Evolutionary conservation across 2,113 vertebrate genomes (phyloP).

Genomic region (Spermophilus dauricus): DNA sequence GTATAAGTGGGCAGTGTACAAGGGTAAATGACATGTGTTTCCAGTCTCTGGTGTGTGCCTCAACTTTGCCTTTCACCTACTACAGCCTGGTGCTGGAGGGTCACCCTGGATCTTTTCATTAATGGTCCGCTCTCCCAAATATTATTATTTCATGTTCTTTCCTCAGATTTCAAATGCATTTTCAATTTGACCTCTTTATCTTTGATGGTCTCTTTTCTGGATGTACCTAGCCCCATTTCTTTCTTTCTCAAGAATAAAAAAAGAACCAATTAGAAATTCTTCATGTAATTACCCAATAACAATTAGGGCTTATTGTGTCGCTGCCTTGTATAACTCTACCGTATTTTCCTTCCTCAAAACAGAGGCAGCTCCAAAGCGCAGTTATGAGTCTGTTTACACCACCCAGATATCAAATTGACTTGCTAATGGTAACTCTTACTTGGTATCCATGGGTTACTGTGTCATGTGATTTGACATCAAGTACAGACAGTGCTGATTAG

Average conservation of each 20-base stretch:
- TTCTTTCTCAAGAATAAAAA: slow-evolving; percentile 80
- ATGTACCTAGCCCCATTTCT: slow-evolving; percentile 66
- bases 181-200: slow-evolving; percentile 73
- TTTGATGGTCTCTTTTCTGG: slow-evolving; percentile 71
- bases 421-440: slow-evolving; percentile 99
- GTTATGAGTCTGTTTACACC: slow-evolving; percentile 97
- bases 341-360: slow-evolving; percentile 88
- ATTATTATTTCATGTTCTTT: slow-evolving; percentile 23
- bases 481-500: slow-evolving; percentile 99
- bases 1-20: background rate
- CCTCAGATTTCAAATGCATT: slow-evolving; percentile 70
- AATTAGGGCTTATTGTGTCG: slow-evolving; percentile 82
- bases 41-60: background rate
- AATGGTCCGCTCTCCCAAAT: background rate
- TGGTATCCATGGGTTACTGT: slow-evolving; percentile 99
- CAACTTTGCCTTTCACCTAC: slow-evolving; percentile 61
- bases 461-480: slow-evolving; percentile 99
- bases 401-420: slow-evolving; percentile 99
- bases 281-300: slow-evolving; percentile 86
- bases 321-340: slow-evolving; percentile 86
- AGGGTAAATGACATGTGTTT: background rate
- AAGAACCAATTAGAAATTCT: slow-evolving; percentile 80
- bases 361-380: slow-evolving; percentile 90
- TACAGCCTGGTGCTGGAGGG: slow-evolving; percentile 32
- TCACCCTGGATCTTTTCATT: background rate